Conservation (phyloP, 2,797 vertebrate genomes). For the Hapalemur alaotrensis region DNA sequence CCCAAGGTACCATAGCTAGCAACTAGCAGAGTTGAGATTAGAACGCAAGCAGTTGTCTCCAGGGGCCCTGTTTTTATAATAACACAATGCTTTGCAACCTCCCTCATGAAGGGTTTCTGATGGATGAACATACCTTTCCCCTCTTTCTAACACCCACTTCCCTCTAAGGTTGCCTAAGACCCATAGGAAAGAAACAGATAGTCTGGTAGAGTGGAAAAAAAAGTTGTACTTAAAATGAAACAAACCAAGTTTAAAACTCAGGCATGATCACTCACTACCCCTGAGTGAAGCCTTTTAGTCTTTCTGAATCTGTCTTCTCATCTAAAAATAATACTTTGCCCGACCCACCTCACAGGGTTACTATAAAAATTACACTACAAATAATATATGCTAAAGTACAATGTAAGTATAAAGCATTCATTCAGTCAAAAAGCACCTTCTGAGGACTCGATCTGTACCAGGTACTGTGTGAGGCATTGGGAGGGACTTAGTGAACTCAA, state of each 20-base stretch:
- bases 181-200: not conserved
- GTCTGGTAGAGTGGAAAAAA: not conserved
- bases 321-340: slow-evolving; percentile 12
- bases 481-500: not conserved
- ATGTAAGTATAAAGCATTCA: not conserved
- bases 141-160: not conserved
- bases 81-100: not conserved
- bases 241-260: not conserved
- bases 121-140: not conserved
- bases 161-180: not conserved
- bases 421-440: not conserved
- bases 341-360: not conserved
- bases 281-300: not conserved
- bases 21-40: not conserved
- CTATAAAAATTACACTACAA: not conserved
- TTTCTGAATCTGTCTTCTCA: slow-evolving; percentile 21
- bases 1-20: not conserved
- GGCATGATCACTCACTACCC: not conserved
- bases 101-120: not conserved
- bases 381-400: not conserved
- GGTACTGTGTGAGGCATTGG: not conserved
- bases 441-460: not conserved
- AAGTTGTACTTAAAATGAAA: not conserved
- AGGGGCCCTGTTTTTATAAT: not conserved
- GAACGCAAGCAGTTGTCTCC: not conserved